Evolutionary conservation across 2,797 vertebrate species (phyloP), one percentile per base, ranked within the genome.

Genomic region (Uromys caudimaculatus): DNA sequence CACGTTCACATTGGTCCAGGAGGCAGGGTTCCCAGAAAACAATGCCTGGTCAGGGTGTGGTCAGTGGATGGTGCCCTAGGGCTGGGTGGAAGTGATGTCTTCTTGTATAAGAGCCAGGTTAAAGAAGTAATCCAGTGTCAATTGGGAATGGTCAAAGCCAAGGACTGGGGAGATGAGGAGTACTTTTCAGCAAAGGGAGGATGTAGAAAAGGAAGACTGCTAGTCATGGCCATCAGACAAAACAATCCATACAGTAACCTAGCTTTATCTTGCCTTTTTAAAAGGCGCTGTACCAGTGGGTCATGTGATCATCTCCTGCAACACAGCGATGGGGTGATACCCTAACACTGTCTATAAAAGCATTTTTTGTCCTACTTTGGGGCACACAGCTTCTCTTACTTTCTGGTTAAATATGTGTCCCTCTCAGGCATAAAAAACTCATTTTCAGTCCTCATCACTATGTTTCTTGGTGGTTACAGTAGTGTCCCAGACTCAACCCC

Each of bases 181-280:
- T 81, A 27, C 35, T 17, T 4, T 1, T 23, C 16, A 79, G 38
- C 27, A 78, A 62, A 56, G 32, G 38, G 58, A 86, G 29, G 4
- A 38, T 10, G 1, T 84, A 2, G 9, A 35, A 24, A 13, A 67
- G 27, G 13, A 58, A 27, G 2, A 35, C 3, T 9, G 3, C 16
- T 58, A 71, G 60, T 47, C 10, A 76, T n/a, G 12, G 12, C 0
- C 10, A 12, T 13, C 0, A 1, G 50, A n/a, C n/a, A 35, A 9
- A 89, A 16, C 50, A 38, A 29, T 1, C 3, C 0, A 29, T 17
- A 23, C 35, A 58, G 21, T 54, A 81, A 14, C 35, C 77, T 32
- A 16, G 2, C 3, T 64, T n/a, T 38, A 83, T 56, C 23, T 62
- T 11, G 29, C 44, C 4, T 47, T 73, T n/a, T 27, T 24, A 50